Evolutionary conservation across 2,888 invertebrate species (phyloP).

Genomic region (Hybos culiciformis): DNA sequence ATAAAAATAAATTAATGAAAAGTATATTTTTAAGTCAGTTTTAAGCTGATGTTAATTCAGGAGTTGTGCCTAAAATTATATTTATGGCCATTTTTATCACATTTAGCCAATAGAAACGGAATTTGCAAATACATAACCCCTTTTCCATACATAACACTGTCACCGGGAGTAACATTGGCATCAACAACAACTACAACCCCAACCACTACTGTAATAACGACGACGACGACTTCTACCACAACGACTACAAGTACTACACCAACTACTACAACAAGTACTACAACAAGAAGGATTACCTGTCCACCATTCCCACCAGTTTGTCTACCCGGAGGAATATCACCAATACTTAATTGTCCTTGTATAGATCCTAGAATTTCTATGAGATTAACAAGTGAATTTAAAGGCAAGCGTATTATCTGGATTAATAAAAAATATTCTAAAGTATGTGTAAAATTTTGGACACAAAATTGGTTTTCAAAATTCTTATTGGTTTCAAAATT

Average conservation of each 20-base stretch:
- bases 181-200: constrained; percentile 9
- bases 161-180: constrained; percentile 20
- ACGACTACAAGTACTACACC: constrained; percentile 10
- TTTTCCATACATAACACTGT: constrained; percentile 24
- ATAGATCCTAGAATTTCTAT: constrained; percentile 29
- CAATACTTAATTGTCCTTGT: constrained; percentile 30
- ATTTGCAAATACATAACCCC: constrained; percentile 25
- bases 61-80: constrained; percentile 32
- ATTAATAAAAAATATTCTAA: no score
- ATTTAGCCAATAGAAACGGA: constrained; percentile 32
- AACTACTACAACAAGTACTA: constrained; percentile 11
- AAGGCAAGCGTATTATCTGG: no score
- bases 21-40: no score
- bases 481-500: no score
- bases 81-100: constrained; percentile 31
- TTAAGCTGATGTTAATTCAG: constrained; percentile 27
- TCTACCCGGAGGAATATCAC: constrained; percentile 24
- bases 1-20: no score
- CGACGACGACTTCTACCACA: constrained; percentile 10
- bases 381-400: no score
- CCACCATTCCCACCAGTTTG: constrained; percentile 26
- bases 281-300: constrained; percentile 14
- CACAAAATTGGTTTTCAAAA: no score
- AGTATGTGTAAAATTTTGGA: no score
- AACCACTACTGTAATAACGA: constrained; percentile 11